Evolutionary conservation across 2,113 vertebrate genomes (phyloP).

Genomic region (Saguinus midas): DNA sequence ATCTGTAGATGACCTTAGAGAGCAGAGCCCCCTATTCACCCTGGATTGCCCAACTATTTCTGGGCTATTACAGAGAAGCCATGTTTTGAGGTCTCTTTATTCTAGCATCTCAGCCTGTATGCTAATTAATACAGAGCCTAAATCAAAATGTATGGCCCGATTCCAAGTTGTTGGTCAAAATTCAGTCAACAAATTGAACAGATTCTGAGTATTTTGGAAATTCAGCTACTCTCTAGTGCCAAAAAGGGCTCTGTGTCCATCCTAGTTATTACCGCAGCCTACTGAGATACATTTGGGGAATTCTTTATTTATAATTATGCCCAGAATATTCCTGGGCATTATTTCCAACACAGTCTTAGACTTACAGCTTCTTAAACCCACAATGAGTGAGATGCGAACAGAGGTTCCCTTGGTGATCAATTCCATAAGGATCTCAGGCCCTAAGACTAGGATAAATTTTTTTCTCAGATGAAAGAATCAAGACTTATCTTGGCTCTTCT

Average conservation of each 20-base stretch:
- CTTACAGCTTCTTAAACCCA: background rate
- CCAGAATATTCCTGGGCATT: background rate
- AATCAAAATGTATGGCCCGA: background rate
- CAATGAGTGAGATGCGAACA: background rate
- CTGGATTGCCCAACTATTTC: background rate
- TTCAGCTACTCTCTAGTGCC: background rate
- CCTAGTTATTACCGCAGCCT: background rate
- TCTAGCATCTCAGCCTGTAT: background rate
- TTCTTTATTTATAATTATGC: background rate
- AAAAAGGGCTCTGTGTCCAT: background rate
- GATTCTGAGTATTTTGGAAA: background rate
- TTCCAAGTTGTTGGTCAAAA: background rate
- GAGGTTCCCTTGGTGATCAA: background rate
- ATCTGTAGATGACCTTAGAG: background rate
- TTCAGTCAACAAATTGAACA: conserved; percentile 34
- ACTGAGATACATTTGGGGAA: background rate
- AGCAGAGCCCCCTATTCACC: background rate
- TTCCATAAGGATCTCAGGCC: background rate
- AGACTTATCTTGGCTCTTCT: background rate
- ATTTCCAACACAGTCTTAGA: background rate
- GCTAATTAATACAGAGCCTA: conserved; percentile 26
- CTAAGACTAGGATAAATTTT: background rate
- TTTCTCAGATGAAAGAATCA: background rate
- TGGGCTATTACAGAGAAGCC: background rate
- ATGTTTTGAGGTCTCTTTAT: background rate